Percentiles rank a stretch among this genome's conserved stretches.
These are phyloP conservation scores for Mellivora capensis DNA, from an alignment of 2,113 vertebrate genomes.

Conservation along the genomic window DNA sequence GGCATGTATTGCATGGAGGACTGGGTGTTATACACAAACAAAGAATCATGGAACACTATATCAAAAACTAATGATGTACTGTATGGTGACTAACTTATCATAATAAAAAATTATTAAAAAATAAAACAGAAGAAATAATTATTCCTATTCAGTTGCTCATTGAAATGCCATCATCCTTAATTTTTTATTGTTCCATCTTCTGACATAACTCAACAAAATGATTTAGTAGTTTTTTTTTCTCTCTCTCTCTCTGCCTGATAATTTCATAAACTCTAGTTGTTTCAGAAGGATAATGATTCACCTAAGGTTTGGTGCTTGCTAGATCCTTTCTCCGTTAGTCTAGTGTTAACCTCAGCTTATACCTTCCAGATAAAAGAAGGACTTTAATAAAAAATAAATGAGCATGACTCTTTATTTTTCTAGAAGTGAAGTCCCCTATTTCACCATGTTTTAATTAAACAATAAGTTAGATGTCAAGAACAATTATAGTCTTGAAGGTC, in stretches of 20 bases:
- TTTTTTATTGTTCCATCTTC: constrained; percentile 58
- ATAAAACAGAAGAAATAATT: constrained; percentile 36
- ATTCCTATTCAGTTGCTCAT: constrained; percentile 45
- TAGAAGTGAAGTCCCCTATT: constrained; percentile 11
- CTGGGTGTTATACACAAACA: too few species aligned
- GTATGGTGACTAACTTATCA: too few species aligned
- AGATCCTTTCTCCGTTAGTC: not conserved
- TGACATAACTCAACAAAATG: constrained; percentile 52
- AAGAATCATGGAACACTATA: too few species aligned
- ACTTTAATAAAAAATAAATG: constrained; percentile 38
- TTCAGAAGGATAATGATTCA: constrained; percentile 46
- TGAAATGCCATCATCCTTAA: constrained; percentile 61
- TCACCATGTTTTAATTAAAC: constrained; percentile 67
- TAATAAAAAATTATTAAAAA: too few species aligned
- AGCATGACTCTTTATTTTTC: not conserved
- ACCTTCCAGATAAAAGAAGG: constrained; percentile 31
- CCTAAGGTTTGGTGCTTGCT: not conserved
- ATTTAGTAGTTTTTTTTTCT: not conserved
- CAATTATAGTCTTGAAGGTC: constrained; percentile 62
- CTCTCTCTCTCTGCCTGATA: not conserved
- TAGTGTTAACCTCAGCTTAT: not conserved
- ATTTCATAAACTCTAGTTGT: constrained; percentile 12
- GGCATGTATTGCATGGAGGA: too few species aligned
- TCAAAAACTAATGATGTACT: too few species aligned
- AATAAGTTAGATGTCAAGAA: constrained; percentile 65